Base-by-base conservation (phyloP, 1,140 invertebrate species). In the Drosophila albomicans region DNA sequence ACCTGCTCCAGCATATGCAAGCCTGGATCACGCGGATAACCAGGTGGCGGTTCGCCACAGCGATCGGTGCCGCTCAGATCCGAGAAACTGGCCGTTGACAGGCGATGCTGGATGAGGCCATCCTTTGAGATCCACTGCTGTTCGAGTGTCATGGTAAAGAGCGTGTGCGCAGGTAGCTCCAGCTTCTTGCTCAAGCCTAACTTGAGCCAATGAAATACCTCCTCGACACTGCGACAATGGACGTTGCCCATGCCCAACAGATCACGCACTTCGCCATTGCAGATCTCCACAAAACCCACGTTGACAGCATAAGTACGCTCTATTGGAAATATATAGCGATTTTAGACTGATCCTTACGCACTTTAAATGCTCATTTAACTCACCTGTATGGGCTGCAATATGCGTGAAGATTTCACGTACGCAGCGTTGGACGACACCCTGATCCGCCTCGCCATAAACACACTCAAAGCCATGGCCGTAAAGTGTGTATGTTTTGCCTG, bases 401-500 rank as follows among this genome's bases (percentile, higher is more conserved):
- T 94, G 94, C 46, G 94, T 93, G 92, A 96, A 97, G 79, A 97
- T 95, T 80, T 96, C 95, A 57, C 95, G 94, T 5, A 97, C 93
- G 85, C 96, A 96, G 67, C 96, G 93, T 32, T 96, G 96, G 43
- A 97, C 94, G 25, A 97, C 94, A 28, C 96, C 96, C 93, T 96
- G 95, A 76, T 96, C 96, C 77, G 95, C 94, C 86, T 96, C 96
- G 86, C 94, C 94, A 71, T 94, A 94, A 25, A 95, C 94, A 80
- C 94, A 95, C 81, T 96, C 94, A 79, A 95, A 94, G 38, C 95
- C 95, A 87, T 95, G 95, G 7, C 96, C 96, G 86, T 96, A 95
- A 63, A 97, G 93, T 1, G 96, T 96, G 80, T 95, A 96, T 1
- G 96, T 96, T 93, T 97, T 97, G 3, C 96, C 96, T 77, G 95